phyloP scores from a whole-genome alignment of 2,888 invertebrate species.

The Lampropteryx suffumata region DNA sequence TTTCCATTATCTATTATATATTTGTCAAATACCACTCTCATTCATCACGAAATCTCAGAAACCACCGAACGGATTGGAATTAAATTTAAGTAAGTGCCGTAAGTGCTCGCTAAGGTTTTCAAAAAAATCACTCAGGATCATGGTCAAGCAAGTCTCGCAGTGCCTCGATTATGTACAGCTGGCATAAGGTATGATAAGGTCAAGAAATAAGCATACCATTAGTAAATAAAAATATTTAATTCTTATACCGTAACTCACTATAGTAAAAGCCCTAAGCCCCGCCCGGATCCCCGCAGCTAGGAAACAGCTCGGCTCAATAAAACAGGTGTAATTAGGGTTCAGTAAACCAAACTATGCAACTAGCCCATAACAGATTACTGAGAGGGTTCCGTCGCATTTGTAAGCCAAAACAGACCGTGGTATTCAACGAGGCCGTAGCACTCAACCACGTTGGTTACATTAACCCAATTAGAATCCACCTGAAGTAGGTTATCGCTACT shows the following conservation, averaged over 20 bases:
- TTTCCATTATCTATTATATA: no score
- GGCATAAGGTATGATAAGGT: no score
- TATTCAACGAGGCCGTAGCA: conserved; percentile 22
- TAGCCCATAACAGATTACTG: conserved; percentile 56
- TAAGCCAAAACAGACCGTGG: conserved; percentile 26
- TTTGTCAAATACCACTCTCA: no score
- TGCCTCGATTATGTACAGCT: no score
- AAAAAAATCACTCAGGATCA: no score
- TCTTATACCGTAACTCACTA: conserved; percentile 19
- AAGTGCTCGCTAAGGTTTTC: no score
- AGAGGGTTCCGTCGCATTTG: conserved; percentile 57
- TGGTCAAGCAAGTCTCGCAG: no score
- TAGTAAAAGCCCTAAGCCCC: conserved; percentile 37
- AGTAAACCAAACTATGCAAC: conserved; percentile 43
- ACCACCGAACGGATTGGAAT: no score
- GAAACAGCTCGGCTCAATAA: conserved; percentile 37
- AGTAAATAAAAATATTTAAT: conserved; percentile 22
- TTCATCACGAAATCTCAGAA: no score
- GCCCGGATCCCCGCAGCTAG: conserved; percentile 35
- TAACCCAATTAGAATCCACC: conserved; percentile 25
- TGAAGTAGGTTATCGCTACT: conserved; percentile 5
- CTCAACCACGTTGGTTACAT: conserved; percentile 22
- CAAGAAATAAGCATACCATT: not conserved
- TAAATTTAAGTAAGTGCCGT: no score
- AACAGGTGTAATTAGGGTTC: conserved; percentile 38